Evolutionary conservation across 2,888 invertebrate species (phyloP).

Genomic region (Eueremaeus valkanovi): DNA sequence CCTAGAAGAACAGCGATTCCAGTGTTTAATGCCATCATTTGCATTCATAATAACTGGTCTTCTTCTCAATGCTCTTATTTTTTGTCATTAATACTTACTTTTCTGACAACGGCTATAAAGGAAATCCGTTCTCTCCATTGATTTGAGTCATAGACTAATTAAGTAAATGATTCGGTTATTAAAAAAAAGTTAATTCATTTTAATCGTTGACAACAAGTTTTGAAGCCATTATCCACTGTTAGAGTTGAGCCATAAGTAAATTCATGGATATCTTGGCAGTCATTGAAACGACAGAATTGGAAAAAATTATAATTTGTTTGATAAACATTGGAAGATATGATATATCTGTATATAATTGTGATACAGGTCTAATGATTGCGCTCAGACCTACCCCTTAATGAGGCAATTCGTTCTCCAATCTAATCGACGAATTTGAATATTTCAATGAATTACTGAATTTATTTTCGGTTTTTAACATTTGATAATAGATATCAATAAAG

Average conservation of each 20-base stretch:
- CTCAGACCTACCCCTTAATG: neutral
- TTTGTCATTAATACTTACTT: neutral
- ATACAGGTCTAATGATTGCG: neutral
- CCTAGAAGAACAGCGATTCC: neutral
- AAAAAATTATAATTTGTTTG: neutral
- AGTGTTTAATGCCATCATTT: neutral
- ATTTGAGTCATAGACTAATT: neutral
- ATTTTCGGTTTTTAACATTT: no score
- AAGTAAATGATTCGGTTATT: neutral
- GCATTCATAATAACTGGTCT: neutral
- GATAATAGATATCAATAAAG: no score
- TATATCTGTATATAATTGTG: neutral
- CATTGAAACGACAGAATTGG: neutral
- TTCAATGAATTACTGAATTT: no score
- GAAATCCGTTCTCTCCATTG: neutral
- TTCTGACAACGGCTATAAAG: neutral
- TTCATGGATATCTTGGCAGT: neutral
- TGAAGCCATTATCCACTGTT: neutral
- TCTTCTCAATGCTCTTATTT: neutral
- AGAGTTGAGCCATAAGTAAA: neutral
- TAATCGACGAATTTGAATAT: no score
- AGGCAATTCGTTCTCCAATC: neutral
- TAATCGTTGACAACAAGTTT: neutral
- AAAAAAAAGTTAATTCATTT: neutral
- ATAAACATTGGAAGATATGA: no score